A percentile compares a stretch with the other conserved stretches of the same genome.
Conservation (phyloP, 2,888 invertebrate genomes). For the Emmelina monodactyla region DNA sequence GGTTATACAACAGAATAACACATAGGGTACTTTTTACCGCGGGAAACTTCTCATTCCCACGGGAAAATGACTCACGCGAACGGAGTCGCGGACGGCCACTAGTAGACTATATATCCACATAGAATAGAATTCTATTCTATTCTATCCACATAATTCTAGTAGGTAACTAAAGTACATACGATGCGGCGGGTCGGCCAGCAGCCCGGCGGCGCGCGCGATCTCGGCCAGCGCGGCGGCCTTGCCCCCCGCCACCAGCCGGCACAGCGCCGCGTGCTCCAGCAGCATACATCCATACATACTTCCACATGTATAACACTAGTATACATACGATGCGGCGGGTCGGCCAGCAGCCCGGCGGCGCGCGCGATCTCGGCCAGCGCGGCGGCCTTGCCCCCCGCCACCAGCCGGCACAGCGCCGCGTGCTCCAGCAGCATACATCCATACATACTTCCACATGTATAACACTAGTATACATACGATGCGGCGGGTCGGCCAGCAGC, state of each 20-base stretch:
- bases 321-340: slow-evolving; percentile 23
- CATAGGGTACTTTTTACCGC: no score
- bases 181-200: slow-evolving; percentile 25
- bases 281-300: slow-evolving; percentile 54
- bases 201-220: slow-evolving; percentile 57
- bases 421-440: slow-evolving; percentile 79
- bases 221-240: slow-evolving; percentile 90
- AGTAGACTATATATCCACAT: no score
- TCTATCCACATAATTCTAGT: no score
- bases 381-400: slow-evolving; percentile 94
- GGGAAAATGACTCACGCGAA: no score
- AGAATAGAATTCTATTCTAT: no score
- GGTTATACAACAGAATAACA: no score
- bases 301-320: neutral
- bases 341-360: slow-evolving; percentile 32
- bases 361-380: slow-evolving; percentile 81
- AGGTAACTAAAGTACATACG: slow-evolving; percentile 16
- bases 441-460: neutral
- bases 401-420: slow-evolving; percentile 95
- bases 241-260: slow-evolving; percentile 95
- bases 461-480: slow-evolving; percentile 14
- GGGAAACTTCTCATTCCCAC: no score
- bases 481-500: slow-evolving; percentile 25
- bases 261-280: slow-evolving; percentile 96
- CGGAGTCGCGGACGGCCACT: no score